Evolutionary conservation across 2,888 invertebrate genomes (phyloP).

Genomic region (Calliphora vomitoria): DNA sequence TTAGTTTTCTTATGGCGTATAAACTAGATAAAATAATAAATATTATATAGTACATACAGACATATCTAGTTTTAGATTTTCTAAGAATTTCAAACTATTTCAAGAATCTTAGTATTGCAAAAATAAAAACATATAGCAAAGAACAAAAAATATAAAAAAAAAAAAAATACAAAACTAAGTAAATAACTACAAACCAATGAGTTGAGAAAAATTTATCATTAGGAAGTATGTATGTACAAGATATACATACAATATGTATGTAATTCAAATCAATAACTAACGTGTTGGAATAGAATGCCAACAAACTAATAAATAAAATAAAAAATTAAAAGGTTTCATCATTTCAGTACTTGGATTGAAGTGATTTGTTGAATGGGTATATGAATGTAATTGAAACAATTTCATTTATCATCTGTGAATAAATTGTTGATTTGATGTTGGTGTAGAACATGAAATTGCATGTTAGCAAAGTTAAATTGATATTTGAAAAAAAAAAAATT

Average conservation of each 20-base stretch:
- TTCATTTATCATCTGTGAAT: too few species aligned
- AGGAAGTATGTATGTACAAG: conserved; percentile 9
- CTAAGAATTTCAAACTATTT: conserved; percentile 12
- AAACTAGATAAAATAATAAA: not conserved
- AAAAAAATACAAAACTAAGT: not conserved
- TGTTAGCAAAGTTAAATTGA: too few species aligned
- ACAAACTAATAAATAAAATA: not conserved
- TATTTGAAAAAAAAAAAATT: too few species aligned
- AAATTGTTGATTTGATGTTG: too few species aligned
- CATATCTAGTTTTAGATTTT: conserved; percentile 6
- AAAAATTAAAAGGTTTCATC: conserved; percentile 23
- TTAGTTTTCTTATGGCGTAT: not conserved
- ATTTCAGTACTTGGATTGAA: not conserved
- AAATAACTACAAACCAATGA: conserved; percentile 49
- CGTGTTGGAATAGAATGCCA: conserved; percentile 15
- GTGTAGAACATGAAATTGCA: too few species aligned
- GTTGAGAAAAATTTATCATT: conserved; percentile 19
- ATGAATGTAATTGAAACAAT: too few species aligned
- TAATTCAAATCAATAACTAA: conserved; percentile 22
- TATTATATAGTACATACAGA: not conserved
- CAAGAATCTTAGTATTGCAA: conserved; percentile 34
- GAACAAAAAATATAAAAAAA: not conserved
- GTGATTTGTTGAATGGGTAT: not conserved
- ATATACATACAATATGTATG: not conserved
- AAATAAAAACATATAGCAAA: not conserved